Evolutionary conservation across 1,140 invertebrate genomes (phyloP).

Genomic region (Zaprionus ghesquierei): DNA sequence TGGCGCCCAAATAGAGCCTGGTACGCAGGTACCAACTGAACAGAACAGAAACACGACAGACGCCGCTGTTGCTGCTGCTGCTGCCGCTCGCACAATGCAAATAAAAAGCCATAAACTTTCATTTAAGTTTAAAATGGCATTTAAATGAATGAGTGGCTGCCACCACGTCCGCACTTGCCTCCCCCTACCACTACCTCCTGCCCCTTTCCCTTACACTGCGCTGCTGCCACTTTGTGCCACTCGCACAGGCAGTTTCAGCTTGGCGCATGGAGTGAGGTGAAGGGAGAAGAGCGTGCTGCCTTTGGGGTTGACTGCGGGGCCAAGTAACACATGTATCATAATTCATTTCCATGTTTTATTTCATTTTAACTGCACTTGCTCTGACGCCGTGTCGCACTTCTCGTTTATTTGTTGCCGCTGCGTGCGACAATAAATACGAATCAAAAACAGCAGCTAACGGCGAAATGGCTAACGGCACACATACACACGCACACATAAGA

Average conservation of each 20-base stretch:
- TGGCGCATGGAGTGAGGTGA: not conserved
- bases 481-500: slow-evolving; percentile 22
- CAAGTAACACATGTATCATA: slow-evolving; percentile 79
- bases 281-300: not conserved
- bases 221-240: slow-evolving; percentile 13
- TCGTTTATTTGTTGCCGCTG: slow-evolving; percentile 66
- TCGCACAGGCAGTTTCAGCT: not conserved
- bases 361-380: slow-evolving; percentile 56
- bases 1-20: not conserved
- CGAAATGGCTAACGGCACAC: slow-evolving; percentile 30
- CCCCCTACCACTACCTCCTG: slow-evolving; percentile 18
- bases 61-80: not conserved
- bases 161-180: slow-evolving; percentile 29
- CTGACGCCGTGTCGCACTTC: slow-evolving; percentile 17
- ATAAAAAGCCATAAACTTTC: slow-evolving; percentile 82
- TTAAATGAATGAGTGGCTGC: slow-evolving; percentile 79
- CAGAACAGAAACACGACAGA: slow-evolving; percentile 12
- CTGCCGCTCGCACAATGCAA: slow-evolving; percentile 55
- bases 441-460: slow-evolving; percentile 38
- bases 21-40: slow-evolving; percentile 21
- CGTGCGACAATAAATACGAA: slow-evolving; percentile 73
- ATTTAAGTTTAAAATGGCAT: slow-evolving; percentile 82
- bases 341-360: slow-evolving; percentile 80
- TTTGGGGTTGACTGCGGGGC: slow-evolving; percentile 2
- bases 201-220: not conserved